phyloP scores from a whole-genome alignment of 2,797 vertebrate species.

The Xenops minutus region DNA sequence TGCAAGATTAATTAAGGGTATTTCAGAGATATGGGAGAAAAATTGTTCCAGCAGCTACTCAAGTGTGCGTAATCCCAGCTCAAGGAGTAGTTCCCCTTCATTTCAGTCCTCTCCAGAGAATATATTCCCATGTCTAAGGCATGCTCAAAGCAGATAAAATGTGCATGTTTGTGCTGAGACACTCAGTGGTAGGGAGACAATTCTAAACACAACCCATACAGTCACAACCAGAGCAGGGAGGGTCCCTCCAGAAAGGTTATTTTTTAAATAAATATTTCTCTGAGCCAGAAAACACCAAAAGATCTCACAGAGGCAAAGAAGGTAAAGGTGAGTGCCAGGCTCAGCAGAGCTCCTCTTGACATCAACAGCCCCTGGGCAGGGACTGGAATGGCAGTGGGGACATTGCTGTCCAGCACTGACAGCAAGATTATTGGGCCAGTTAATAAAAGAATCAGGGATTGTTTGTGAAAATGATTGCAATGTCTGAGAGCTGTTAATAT shows the following conservation, averaged over 20 bases:
- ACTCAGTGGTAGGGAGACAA: neutral
- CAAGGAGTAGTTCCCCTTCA: neutral
- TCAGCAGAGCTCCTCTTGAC: neutral
- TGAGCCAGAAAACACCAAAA: neutral
- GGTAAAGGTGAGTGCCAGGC: neutral
- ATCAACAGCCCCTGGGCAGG: accelerated
- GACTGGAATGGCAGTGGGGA: neutral
- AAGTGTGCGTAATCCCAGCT: constrained; percentile 9
- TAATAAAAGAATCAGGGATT: neutral
- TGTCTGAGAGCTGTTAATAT: neutral
- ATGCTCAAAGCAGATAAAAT: neutral
- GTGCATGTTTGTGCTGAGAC: neutral
- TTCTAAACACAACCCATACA: neutral
- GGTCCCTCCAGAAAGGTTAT: neutral
- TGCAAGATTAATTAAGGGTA: constrained; percentile 55
- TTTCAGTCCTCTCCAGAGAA: neutral
- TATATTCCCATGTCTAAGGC: neutral
- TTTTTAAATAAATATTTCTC: neutral
- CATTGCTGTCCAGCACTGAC: neutral
- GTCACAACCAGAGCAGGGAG: neutral
- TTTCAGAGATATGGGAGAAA: constrained; percentile 45
- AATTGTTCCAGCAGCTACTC: constrained; percentile 6
- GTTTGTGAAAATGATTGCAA: neutral
- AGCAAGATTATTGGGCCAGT: neutral
- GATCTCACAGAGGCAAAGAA: neutral